phyloP scores from a whole-genome alignment of 1,140 invertebrate genomes.

The Drosophila parabipectinata region DNA sequence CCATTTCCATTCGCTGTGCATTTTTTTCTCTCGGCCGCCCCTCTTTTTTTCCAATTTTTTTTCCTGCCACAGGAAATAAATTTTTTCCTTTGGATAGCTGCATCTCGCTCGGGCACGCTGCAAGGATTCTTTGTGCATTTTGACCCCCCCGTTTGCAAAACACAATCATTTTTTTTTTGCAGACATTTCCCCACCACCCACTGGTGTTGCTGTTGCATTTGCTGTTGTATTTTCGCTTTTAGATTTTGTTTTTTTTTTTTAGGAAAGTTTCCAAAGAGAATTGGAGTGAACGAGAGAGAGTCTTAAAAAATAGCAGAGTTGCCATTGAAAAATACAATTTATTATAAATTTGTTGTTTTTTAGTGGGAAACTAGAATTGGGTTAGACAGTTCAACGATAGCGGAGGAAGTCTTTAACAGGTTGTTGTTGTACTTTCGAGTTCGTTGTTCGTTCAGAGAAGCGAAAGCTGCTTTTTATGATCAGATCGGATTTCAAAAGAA shows the following conservation, averaged over 20 bases:
- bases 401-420: slow-evolving; percentile 10
- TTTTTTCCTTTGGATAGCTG: slow-evolving; percentile 64
- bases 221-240: slow-evolving; percentile 64
- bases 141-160: slow-evolving; percentile 71
- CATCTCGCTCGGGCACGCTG: slow-evolving; percentile 54
- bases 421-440: slow-evolving; percentile 2
- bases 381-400: slow-evolving; percentile 46
- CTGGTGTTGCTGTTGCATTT: slow-evolving; percentile 24
- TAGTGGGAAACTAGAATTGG: slow-evolving; percentile 40
- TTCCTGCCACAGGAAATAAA: slow-evolving; percentile 72
- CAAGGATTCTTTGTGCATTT: slow-evolving; percentile 49
- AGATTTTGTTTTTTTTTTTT: slow-evolving; percentile 67
- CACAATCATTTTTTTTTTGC: slow-evolving; percentile 50
- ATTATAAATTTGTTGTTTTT: slow-evolving; percentile 55
- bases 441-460: not conserved
- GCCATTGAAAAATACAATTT: slow-evolving; percentile 71
- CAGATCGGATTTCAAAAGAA: not conserved
- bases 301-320: slow-evolving; percentile 63
- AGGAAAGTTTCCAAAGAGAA: slow-evolving; percentile 1
- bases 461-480: not conserved
- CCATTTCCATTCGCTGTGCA: slow-evolving; percentile 71
- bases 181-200: slow-evolving; percentile 38
- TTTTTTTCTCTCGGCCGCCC: slow-evolving; percentile 73
- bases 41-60: slow-evolving; percentile 50
- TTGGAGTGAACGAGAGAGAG: not conserved